Percentiles rank a stretch among this genome's conserved stretches.
phyloP scores from a whole-genome alignment of 2,797 vertebrate genomes.

The Brotula barbata region DNA sequence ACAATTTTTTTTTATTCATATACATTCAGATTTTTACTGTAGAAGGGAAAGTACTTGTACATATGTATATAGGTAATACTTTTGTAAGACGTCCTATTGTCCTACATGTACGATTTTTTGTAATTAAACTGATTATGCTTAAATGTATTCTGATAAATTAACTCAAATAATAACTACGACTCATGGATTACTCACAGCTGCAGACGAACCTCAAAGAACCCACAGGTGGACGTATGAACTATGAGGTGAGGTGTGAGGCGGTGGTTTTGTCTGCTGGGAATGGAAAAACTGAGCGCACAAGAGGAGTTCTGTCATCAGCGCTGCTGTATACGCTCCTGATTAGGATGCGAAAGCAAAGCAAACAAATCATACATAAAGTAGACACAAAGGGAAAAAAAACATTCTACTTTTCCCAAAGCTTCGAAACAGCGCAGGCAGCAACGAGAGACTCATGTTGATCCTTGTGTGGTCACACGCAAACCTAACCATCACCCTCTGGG shows the following conservation, averaged over 20 bases:
- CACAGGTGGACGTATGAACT: slow-evolving; percentile 47
- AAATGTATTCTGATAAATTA: slow-evolving; percentile 2
- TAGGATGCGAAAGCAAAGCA: slow-evolving; percentile 41
- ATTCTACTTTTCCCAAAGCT: slow-evolving; percentile 44
- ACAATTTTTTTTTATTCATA: too few species aligned
- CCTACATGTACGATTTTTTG: too few species aligned
- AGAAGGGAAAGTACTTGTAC: too few species aligned
- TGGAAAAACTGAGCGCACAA: slow-evolving; percentile 51
- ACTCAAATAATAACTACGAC: slow-evolving; percentile 1
- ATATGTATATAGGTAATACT: too few species aligned
- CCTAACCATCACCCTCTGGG: slow-evolving; percentile 63
- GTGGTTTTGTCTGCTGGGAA: slow-evolving; percentile 40
- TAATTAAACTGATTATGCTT: not conserved
- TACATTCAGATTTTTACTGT: too few species aligned
- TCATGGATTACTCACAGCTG: slow-evolving; percentile 18
- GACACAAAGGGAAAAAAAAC: slow-evolving; percentile 34
- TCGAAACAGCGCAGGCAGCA: slow-evolving; percentile 42
- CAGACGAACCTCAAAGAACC: slow-evolving; percentile 26
- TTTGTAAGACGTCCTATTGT: too few species aligned
- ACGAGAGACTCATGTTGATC: slow-evolving; percentile 62
- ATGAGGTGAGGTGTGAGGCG: slow-evolving; percentile 53
- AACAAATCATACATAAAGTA: slow-evolving; percentile 40
- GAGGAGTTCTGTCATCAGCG: slow-evolving; percentile 40
- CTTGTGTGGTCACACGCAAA: slow-evolving; percentile 68
- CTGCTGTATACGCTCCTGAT: slow-evolving; percentile 36